Evolutionary conservation across 2,113 vertebrate species (phyloP).

Genomic region (Halcyon malimbica): DNA sequence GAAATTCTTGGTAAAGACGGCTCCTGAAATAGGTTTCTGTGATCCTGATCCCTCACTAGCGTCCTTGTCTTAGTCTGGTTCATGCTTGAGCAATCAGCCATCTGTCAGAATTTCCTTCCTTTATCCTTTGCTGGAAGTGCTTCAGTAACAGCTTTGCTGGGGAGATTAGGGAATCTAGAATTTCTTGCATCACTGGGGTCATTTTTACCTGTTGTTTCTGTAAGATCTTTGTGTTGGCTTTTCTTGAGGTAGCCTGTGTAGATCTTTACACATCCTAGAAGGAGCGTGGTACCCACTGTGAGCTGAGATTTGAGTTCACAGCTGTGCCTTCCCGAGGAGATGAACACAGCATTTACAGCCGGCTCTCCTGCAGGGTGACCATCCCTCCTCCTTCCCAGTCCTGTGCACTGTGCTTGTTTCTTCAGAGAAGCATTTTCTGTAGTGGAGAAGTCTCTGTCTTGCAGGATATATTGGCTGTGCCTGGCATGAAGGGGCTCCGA

Average conservation of each 20-base stretch:
- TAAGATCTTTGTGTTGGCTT: not conserved
- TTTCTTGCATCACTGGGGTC: not conserved
- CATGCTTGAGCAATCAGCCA: constrained; percentile 19
- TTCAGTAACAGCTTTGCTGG: constrained; percentile 21
- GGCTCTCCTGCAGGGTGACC: not conserved
- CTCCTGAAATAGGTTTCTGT: constrained; percentile 50
- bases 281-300: rapidly evolving
- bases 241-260: not conserved
- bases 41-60: constrained; percentile 24
- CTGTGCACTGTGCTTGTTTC: not conserved
- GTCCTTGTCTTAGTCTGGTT: constrained; percentile 30
- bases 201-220: not conserved
- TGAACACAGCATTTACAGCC: not conserved
- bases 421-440: not conserved
- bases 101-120: constrained; percentile 42
- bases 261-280: not conserved
- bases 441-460: not conserved
- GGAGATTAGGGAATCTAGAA: not conserved
- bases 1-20: not conserved
- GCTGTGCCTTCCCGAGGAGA: not conserved
- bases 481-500: not conserved
- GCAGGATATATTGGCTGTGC: not conserved
- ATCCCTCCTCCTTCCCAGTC: not conserved
- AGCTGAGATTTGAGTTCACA: not conserved
- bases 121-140: constrained; percentile 45